phyloP scores from a whole-genome alignment of 1,140 invertebrate genomes.

The Acromyrmex charruanus region DNA sequence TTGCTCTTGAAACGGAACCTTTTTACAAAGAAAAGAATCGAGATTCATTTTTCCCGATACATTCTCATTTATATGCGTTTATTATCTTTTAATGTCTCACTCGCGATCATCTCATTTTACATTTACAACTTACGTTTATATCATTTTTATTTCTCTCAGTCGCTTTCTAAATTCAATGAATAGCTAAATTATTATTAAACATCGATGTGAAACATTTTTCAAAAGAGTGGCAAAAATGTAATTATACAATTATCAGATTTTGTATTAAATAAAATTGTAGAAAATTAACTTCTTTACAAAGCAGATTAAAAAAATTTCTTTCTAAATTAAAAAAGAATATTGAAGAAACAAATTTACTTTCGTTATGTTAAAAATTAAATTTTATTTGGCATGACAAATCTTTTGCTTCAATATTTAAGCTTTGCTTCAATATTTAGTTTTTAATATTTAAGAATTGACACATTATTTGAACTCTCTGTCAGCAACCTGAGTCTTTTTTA shows the following conservation, averaged over 20 bases:
- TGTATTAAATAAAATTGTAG: constrained; percentile 1
- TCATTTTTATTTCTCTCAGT: not conserved
- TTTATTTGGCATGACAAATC: not conserved
- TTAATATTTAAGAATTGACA: constrained; percentile 1
- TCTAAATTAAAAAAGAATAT: not conserved
- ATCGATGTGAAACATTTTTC: not conserved
- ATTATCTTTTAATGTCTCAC: not conserved
- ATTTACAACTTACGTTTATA: not conserved
- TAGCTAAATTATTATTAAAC: not conserved
- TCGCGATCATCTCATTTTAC: not conserved
- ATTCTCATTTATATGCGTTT: constrained; percentile 10
- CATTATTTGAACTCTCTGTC: not conserved
- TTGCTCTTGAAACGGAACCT: constrained; percentile 31
- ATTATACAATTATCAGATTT: constrained; percentile 1
- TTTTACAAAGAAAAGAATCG: not conserved
- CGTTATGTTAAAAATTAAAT: not conserved
- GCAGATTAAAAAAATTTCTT: not conserved
- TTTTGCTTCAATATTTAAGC: not conserved
- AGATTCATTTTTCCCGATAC: not conserved
- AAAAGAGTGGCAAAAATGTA: not conserved
- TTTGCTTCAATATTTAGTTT: no score
- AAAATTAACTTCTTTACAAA: not conserved
- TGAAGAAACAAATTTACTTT: not conserved
- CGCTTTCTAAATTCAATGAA: not conserved
- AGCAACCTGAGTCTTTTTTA: no score